A percentile compares a stretch with the other conserved stretches of the same genome.
These are phyloP conservation scores for Hemaris fuciformis DNA, from an alignment of 2,888 invertebrate species.

Conservation along the genomic window DNA sequence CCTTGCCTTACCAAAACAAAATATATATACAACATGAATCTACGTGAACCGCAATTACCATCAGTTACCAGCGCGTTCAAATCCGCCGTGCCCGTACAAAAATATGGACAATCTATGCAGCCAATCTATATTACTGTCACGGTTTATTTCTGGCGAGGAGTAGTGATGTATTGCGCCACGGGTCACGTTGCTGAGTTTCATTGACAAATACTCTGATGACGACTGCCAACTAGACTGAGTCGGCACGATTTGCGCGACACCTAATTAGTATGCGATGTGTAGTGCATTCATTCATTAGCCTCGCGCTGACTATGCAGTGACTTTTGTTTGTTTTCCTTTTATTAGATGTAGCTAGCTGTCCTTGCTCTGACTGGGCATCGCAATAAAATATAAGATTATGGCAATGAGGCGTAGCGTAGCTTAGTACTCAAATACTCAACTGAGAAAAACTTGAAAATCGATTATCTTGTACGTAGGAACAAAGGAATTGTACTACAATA, in stretches of 20 bases:
- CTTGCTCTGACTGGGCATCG: no score
- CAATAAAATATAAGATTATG: no score
- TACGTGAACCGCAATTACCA: no score
- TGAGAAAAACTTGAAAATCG: no score
- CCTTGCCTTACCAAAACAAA: no score
- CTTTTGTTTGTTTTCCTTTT: neutral
- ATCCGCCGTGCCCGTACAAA: neutral
- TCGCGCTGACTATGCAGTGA: neutral
- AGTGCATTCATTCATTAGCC: neutral
- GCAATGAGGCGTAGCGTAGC: no score
- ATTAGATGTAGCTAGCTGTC: neutral
- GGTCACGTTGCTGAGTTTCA: neutral
- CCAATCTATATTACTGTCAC: neutral
- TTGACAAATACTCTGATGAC: neutral
- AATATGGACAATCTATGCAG: neutral
- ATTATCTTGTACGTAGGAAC: no score
- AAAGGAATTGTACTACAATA: no score
- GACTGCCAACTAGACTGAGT: neutral
- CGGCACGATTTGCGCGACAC: neutral
- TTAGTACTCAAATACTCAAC: no score
- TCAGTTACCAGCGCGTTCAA: neutral
- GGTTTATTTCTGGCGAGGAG: neutral
- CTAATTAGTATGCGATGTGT: neutral
- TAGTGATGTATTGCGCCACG: constrained; percentile 8
- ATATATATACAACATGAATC: no score